Evolutionary conservation across 2,113 vertebrate species (phyloP).

Genomic region (Plestiodon gilberti): DNA sequence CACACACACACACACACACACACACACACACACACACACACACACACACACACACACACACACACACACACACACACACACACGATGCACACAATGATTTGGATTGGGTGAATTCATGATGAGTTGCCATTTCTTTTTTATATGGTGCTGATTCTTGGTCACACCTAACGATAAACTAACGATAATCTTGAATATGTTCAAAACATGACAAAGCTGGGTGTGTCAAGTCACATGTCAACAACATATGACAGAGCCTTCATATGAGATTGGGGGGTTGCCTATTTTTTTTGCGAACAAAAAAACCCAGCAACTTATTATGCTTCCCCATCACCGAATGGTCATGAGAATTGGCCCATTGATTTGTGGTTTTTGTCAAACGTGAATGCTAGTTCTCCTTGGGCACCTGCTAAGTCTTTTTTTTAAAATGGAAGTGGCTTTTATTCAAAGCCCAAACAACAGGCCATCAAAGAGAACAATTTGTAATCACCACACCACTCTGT

Average conservation of each 20-base stretch:
- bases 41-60: background rate
- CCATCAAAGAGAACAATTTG: background rate
- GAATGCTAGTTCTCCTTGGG: too few relatives aligned
- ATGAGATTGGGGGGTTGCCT: background rate
- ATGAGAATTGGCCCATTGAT: background rate
- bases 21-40: background rate
- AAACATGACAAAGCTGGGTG: background rate
- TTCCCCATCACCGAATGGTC: background rate
- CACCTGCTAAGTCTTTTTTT: background rate
- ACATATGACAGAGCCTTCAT: background rate
- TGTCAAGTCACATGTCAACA: background rate
- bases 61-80: background rate
- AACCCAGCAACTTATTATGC: background rate
- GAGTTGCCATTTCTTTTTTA: too few relatives aligned
- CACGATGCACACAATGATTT: too few relatives aligned
- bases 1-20: background rate
- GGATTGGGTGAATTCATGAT: background rate
- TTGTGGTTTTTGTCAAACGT: background rate
- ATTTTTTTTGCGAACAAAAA: too few relatives aligned
- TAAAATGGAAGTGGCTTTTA: background rate
- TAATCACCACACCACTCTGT: background rate
- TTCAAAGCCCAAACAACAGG: constrained; percentile 2
- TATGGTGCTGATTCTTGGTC: background rate
- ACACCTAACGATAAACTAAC: too few relatives aligned
- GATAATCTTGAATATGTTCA: background rate